Evolutionary conservation across 2,797 vertebrate genomes (phyloP).

Genomic region (Loriculus beryllinus): DNA sequence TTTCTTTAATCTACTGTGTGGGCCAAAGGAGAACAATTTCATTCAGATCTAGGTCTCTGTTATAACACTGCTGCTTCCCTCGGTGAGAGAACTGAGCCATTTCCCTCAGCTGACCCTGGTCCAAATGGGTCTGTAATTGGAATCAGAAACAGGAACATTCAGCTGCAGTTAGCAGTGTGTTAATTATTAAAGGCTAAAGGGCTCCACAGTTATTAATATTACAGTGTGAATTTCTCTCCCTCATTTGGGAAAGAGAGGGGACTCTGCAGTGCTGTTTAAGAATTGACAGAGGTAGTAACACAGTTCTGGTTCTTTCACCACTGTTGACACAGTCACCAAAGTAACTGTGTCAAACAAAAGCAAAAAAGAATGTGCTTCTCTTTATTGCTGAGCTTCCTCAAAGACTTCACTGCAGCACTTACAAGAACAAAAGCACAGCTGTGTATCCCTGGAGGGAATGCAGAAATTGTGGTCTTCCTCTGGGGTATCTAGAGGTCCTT

Average conservation of each 20-base stretch:
- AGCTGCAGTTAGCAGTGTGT: neutral
- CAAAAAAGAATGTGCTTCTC: neutral
- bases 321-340: neutral
- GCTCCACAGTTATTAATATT: conserved; percentile 37
- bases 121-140: neutral
- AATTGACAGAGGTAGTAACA: neutral
- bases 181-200: conserved; percentile 52
- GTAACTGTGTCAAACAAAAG: neutral
- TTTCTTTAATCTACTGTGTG: neutral
- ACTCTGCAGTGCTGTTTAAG: neutral
- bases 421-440: neutral
- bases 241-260: neutral
- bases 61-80: neutral
- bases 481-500: neutral
- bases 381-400: neutral
- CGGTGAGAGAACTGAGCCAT: neutral
- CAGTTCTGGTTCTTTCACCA: neutral
- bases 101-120: neutral
- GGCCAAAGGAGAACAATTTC: conserved; percentile 34
- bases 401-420: neutral
- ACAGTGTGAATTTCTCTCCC: neutral
- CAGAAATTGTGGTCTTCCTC: neutral
- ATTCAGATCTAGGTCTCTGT: neutral
- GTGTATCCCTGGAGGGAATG: neutral
- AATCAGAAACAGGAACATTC: neutral